Base-by-base conservation (phyloP, 1,140 invertebrate species). In the Agraylea sexmaculata region DNA sequence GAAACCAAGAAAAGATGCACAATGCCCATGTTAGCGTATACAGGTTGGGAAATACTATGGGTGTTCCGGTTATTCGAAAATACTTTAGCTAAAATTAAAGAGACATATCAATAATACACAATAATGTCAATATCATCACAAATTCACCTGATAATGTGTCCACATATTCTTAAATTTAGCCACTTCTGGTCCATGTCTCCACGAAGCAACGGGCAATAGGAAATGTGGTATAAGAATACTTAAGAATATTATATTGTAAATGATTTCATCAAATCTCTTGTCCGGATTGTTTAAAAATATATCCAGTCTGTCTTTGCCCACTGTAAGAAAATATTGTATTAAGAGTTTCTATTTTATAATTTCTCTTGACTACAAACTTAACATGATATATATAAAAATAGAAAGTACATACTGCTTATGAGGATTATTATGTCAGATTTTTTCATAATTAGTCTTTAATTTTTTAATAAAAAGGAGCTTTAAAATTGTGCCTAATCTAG, bases 131-230 rank as follows among this genome's bases (percentile, higher is more conserved):
- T 25, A 7, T n/a, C 23, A 25, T 25, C 23, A 6, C 7, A 7
- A 7, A 8, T 22, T 40, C 51, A 73, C 70, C 58, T 78, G 76
- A 56, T 77, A 78, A 56, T 74, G 72, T 2, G 75, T 78, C 76
- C 76, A 79, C 76, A 79, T 78, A 49, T 78, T 77, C 59, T 78
- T 79, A 49, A 78, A 79, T 39, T 74, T 78, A 6, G 76, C 76
- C 4, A 78, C 76, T 56, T 79, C 68, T 0, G 58, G 54, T 1
- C 75, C 76, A 50, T 77, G 74, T 0, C 73, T 64, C 76, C 76
- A 79, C 4, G 75, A 75, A 2, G 74, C 73, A n/a, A 79, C 62
- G 1, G 76, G 76, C 10, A 79, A 50, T 22, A 79, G 50, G 45
- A 78, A 79, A 53, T 79, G 75, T 4, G 75, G 75, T 8, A 77